Base-by-base conservation (phyloP, 2,797 vertebrate genomes). In the Nyctibius grandis region DNA sequence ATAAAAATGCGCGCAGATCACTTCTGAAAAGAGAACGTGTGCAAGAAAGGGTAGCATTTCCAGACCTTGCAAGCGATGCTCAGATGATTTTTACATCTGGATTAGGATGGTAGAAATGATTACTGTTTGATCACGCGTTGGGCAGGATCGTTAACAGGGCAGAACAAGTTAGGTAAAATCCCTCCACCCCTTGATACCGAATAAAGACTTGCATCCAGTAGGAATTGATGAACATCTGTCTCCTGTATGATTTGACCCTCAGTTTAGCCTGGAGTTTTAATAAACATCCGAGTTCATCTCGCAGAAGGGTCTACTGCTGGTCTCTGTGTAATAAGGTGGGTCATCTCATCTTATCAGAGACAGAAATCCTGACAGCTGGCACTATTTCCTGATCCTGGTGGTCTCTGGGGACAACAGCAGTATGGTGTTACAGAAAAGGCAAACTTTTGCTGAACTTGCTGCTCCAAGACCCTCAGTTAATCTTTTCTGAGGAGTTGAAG, bases 401-500 rank as follows among this genome's bases (percentile, higher is more conserved):
- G 90, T 96, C 98, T 85, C 96, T 50, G 59, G 96, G 96, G 96
- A 96, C 95, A 98, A 96, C 96, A 97, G 97, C 95, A 97, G 95
- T 85, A 93, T 96, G 96, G 36, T 79, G 96, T 98, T 97, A 97
- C 96, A 96, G 94, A 97, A 97, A 96, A 98, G 95, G 96, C 97
- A 98, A 98, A 98, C 98, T 98, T 98, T 96, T 97, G 96, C 94
- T 98, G 97, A 98, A 98, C 98, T 98, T 97, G 88, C 96, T 96
- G 95, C 96, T 96, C 95, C 20, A 11, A 97, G 96, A 97, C 96
- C 96, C 95, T 77, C 2, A 0, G 91, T 97, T 98, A 97, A 98
- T 97, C 93, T 97, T 95, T 77, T 56, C 61, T 15, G 68, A 3
- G 42, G 59, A 93, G 88, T 16, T 6, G 3, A 91, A 96, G 89